phyloP scores from a whole-genome alignment of 1,140 invertebrate genomes.

The Pemphigus obesinymphae region DNA sequence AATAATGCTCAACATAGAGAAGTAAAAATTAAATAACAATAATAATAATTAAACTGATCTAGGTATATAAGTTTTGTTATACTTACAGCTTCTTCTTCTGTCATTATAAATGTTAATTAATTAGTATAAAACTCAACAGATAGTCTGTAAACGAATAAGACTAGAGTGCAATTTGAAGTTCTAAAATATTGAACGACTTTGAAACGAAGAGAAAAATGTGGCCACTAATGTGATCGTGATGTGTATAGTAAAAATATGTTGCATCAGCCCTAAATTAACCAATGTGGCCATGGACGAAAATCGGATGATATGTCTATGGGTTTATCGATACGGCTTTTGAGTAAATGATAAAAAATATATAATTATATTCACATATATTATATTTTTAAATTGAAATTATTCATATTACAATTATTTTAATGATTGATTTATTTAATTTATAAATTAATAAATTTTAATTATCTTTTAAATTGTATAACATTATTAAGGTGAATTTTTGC shows the following conservation, averaged over 20 bases:
- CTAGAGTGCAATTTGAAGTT: background rate
- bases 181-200: background rate
- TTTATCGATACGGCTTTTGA: background rate
- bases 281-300: constrained; percentile 32
- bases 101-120: constrained; percentile 44
- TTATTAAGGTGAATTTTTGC: background rate
- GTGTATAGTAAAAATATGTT: constrained; percentile 18
- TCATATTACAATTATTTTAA: background rate
- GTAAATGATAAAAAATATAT: background rate
- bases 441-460: background rate
- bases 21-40: background rate
- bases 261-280: constrained; percentile 22
- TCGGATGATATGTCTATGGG: background rate
- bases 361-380: background rate
- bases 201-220: background rate
- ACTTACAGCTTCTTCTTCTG: constrained; percentile 50
- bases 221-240: background rate
- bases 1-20: background rate
- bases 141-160: background rate
- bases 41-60: background rate
- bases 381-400: background rate
- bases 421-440: background rate
- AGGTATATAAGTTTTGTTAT: background rate
- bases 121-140: background rate
- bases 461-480: background rate